These are phyloP conservation scores for Enteromius radiatus DNA, from an alignment of 2,797 vertebrate genomes.

Conservation along the genomic window DNA sequence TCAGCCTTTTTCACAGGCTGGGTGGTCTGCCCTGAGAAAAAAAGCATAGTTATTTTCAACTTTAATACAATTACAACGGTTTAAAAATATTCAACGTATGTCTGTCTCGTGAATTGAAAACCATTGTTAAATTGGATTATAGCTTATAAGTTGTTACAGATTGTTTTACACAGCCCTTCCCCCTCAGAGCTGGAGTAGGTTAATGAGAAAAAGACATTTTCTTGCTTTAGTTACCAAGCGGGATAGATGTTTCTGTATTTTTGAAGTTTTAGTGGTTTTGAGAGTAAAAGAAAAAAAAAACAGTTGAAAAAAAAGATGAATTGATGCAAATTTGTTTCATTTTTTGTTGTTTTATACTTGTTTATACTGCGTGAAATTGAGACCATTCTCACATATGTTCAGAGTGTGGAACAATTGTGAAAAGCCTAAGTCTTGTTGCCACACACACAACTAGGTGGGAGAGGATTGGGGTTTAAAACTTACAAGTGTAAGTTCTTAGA, in stretches of 20 bases:
- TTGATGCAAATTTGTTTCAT: not conserved
- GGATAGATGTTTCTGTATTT: slow-evolving; percentile 24
- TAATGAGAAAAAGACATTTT: slow-evolving; percentile 37
- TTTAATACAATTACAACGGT: slow-evolving; percentile 76
- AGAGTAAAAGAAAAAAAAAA: not conserved
- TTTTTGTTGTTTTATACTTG: slow-evolving; percentile 19
- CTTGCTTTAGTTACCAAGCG: slow-evolving; percentile 24
- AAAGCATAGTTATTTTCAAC: slow-evolving; percentile 73
- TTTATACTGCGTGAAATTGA: slow-evolving; percentile 14
- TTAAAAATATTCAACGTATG: slow-evolving; percentile 73
- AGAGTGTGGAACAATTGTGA: not conserved
- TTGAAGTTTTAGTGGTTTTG: slow-evolving; percentile 25
- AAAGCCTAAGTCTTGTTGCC: not conserved
- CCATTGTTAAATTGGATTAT: slow-evolving; percentile 77
- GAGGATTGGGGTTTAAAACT: slow-evolving; percentile 7
- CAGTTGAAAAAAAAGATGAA: not conserved
- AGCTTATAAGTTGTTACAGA: slow-evolving; percentile 70
- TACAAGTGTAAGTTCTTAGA: not conserved
- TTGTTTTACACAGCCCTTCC: slow-evolving; percentile 68
- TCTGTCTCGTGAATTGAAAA: slow-evolving; percentile 64
- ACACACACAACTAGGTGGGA: slow-evolving; percentile 15
- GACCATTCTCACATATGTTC: slow-evolving; percentile 24
- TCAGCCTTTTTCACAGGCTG: slow-evolving; percentile 68
- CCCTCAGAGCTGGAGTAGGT: slow-evolving; percentile 35
- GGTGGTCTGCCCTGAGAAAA: slow-evolving; percentile 74